These are phyloP conservation scores for Echiichthys vipera DNA, from an alignment of 2,797 vertebrate species.

Conservation along the genomic window DNA sequence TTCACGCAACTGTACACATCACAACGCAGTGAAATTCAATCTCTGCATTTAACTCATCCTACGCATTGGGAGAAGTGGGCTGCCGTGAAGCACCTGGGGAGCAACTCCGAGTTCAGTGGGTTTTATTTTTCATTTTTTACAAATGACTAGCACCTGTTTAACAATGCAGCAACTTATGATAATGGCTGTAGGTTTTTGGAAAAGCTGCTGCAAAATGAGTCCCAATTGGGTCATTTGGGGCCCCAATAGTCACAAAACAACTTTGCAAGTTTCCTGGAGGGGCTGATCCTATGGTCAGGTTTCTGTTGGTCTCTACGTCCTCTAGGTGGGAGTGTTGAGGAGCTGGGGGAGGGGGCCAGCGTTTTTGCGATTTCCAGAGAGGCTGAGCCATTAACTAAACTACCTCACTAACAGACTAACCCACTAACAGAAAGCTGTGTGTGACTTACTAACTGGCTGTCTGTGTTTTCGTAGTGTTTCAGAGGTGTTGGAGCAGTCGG, in stretches of 20 bases:
- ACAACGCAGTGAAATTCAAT: too few species aligned
- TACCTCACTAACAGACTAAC: conserved; percentile 41
- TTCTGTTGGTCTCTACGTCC: conserved; percentile 13
- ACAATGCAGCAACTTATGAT: too few species aligned
- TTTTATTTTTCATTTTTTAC: too few species aligned
- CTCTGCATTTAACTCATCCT: too few species aligned
- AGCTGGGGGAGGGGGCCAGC: not conserved
- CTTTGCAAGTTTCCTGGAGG: not conserved
- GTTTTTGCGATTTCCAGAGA: not conserved
- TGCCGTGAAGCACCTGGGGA: too few species aligned
- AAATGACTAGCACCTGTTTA: too few species aligned
- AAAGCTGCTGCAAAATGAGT: too few species aligned
- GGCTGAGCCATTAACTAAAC: not conserved
- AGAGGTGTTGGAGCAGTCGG: conserved; percentile 89
- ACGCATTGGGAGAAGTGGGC: too few species aligned
- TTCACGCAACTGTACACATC: too few species aligned
- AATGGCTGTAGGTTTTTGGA: too few species aligned
- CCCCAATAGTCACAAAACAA: not conserved
- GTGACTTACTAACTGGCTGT: conserved; percentile 44
- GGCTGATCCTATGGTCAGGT: conserved; percentile 4
- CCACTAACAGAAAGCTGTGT: not conserved
- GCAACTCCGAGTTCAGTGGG: too few species aligned
- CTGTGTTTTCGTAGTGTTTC: conserved; percentile 85
- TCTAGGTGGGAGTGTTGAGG: conserved; percentile 3
- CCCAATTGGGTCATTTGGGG: too few species aligned